These are phyloP conservation scores for Smittia sp. DNA, from an alignment of 2,888 invertebrate genomes.

Conservation along the genomic window DNA sequence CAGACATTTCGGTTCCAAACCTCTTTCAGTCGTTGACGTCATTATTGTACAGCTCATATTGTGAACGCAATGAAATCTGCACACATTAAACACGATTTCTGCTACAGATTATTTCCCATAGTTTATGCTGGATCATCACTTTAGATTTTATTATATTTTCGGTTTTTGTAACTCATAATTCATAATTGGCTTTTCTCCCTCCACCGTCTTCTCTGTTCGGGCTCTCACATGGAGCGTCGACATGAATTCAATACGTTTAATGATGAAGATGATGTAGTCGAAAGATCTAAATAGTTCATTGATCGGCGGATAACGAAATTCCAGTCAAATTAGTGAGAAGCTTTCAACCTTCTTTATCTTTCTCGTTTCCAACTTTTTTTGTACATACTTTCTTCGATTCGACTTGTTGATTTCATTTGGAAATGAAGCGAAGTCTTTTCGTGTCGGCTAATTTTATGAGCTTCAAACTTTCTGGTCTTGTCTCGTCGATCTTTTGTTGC, in stretches of 20 bases:
- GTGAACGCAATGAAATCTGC: too few species aligned
- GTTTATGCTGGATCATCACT: constrained; percentile 36
- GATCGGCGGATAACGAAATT: constrained; percentile 32
- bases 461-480: neutral
- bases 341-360: neutral
- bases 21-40: neutral
- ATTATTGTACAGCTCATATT: too few species aligned
- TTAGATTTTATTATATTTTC: constrained; percentile 16
- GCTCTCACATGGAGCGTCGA: neutral
- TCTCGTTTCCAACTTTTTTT: neutral
- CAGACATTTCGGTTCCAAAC: too few species aligned
- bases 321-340: constrained; percentile 39
- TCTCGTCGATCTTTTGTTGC: neutral
- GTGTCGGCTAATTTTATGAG: constrained; percentile 2
- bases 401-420: constrained; percentile 24
- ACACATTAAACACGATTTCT: constrained; percentile 32
- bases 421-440: constrained; percentile 13
- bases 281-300: constrained; percentile 38
- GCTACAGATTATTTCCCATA: constrained; percentile 41
- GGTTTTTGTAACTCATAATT: constrained; percentile 37
- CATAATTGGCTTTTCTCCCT: constrained; percentile 41
- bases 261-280: constrained; percentile 21
- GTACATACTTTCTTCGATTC: neutral
- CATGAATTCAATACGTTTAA: constrained; percentile 10
- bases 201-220: neutral